Base-by-base conservation (phyloP, 2,888 invertebrate genomes). In the Chesias legatella region DNA sequence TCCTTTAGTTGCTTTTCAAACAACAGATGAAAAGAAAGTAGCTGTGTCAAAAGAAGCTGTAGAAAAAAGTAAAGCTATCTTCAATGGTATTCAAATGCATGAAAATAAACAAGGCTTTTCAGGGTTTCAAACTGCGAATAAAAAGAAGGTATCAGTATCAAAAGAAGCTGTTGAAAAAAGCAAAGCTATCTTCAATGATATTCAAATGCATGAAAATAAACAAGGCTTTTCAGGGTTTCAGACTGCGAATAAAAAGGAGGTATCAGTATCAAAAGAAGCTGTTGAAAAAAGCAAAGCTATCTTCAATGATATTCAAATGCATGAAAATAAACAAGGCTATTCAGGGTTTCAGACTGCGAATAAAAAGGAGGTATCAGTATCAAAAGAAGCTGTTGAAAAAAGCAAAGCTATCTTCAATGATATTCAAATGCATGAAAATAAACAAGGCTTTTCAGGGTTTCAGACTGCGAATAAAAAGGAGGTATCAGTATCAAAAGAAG, bases 391-490 rank as follows among this genome's bases (percentile, higher is more conserved):
- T 24, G 11, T 46, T 10, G 10, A 29, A 27, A 43, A 35, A 7
- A 13, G 34, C 0, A 45, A 45, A 17, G 10, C n/a, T 11, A 7
- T 40, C 5, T 45, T 49, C 21, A 24, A 43, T 10, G 27, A 42
- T 26, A 11, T 35, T 5, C 32, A 35, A 7, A 20, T 20, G 27
- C 27, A 6, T 31, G 7, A 1, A 10, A 32, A 36, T 11, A 11
- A 21, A 25, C 9, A 17, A 17, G 3, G 5, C 5, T 17, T 17
- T 17, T 38, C 43, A 46, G 64, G 69, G 7, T 79, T 80, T 46
- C 57, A 71, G 53, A 76, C 75, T 1, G 77, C 72, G 6, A 71
- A 56, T 44, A 75, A 77, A 7, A 76, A 76, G 51, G 41, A 49
- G 26, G 61, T 63, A 3, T 8, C 8, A 0, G 6, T 21, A 1